Evolutionary conservation across 2,113 vertebrate species (phyloP).

Genomic region (Columba janthina): DNA sequence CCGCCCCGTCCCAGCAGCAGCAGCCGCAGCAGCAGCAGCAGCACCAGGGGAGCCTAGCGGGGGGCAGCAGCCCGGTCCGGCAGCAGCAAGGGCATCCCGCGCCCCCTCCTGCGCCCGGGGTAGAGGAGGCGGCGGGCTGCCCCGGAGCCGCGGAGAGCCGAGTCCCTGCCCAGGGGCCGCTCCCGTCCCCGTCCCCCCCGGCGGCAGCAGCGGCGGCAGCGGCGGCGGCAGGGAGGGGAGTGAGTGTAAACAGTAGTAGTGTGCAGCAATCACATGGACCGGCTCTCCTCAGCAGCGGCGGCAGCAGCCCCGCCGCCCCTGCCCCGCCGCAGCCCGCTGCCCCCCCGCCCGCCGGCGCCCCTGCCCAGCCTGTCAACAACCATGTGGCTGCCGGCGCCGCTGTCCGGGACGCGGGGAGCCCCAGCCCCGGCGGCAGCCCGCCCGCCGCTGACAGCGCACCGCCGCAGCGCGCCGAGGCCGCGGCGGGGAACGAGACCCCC

Average conservation of each 20-base stretch:
- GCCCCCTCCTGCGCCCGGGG: slow-evolving; percentile 31
- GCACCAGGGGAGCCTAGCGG: slow-evolving; percentile 8
- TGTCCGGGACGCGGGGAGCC: no score
- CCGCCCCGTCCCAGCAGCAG: slow-evolving; percentile 70
- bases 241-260: slow-evolving; percentile 69
- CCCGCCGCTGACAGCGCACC: no score
- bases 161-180: slow-evolving; percentile 43
- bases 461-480: no score
- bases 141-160: slow-evolving; percentile 34
- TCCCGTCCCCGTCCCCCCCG: slow-evolving; percentile 33
- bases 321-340: slow-evolving; percentile 67
- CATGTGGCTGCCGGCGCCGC: no score
- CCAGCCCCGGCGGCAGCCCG: no score
- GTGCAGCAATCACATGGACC: slow-evolving; percentile 77
- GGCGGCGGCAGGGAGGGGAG: slow-evolving; percentile 58
- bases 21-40: not conserved
- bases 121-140: slow-evolving; percentile 31
- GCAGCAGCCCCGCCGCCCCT: slow-evolving; percentile 28
- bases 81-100: slow-evolving; percentile 77
- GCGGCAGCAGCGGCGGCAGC: slow-evolving; percentile 55
- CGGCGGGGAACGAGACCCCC: no score
- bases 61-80: slow-evolving; percentile 74
- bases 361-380: no score
- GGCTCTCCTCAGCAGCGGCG: slow-evolving; percentile 61
- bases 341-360: slow-evolving; percentile 29